A percentile compares a stretch with the other conserved stretches of the same genome.
phyloP scores from a whole-genome alignment of 2,113 vertebrate genomes.

The Megaptera novaeangliae region DNA sequence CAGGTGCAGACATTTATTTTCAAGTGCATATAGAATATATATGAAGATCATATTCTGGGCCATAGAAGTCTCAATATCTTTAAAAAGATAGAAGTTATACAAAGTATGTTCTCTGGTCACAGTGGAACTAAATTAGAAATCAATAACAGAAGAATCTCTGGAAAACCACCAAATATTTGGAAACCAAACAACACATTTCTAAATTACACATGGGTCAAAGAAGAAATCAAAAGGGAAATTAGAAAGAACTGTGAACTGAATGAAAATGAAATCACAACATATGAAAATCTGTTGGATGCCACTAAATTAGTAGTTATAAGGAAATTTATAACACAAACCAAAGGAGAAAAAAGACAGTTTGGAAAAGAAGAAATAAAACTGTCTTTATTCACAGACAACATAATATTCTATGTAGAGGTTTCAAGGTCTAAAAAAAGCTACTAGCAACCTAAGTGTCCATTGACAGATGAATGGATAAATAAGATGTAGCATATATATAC shows the following conservation, averaged over 20 bases:
- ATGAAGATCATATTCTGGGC: not conserved
- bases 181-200: not conserved
- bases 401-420: not conserved
- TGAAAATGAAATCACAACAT: conserved; percentile 7
- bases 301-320: not conserved
- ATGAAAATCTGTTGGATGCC: not conserved
- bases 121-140: not conserved
- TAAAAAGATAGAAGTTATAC: not conserved
- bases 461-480: too few relatives aligned
- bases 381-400: not conserved
- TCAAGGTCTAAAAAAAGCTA: not conserved
- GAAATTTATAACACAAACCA: not conserved
- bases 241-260: not conserved
- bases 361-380: not conserved
- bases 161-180: not conserved
- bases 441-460: too few relatives aligned
- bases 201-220: not conserved
- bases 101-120: not conserved
- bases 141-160: not conserved
- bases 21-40: not conserved
- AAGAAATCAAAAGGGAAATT: not conserved
- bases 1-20: not conserved
- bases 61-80: not conserved
- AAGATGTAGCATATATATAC: too few relatives aligned
- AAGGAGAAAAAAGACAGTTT: not conserved